Base-by-base conservation (phyloP, 2,113 vertebrate genomes). In the Psephotus haematonotus region DNA sequence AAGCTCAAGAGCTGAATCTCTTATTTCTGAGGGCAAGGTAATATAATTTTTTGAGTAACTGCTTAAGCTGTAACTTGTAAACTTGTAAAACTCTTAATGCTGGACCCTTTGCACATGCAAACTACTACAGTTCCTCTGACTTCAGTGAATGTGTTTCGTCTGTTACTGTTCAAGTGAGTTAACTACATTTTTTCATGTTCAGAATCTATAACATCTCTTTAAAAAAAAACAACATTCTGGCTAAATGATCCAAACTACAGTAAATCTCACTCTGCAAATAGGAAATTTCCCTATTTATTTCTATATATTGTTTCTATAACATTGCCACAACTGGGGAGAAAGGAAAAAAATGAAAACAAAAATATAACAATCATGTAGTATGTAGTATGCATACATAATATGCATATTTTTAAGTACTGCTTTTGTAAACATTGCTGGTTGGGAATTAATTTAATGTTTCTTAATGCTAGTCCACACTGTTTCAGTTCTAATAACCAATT, bases 391-490 rank as follows among this genome's bases (percentile, higher is more conserved):
- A 47, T 77, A 22, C 19, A 71, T 72, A 83, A 78, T 55, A 77
- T 82, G 63, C 63, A 17, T 83, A 67, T 95, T 96, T 97, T 93
- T 83, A 75, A 62, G 85, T 89, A 76, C 84, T 85, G 92, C 92
- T 97, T 97, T 97, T 97, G 91, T 97, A 97, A 97, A 93, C 89
- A 93, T 95, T 93, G 75, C 82, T 95, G 84, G 75, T 96, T 96
- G 91, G 84, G 85, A 97, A 97, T 80, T 92, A 94, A 96, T 98
- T 97, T 97, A 97, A 93, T 90, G 92, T 93, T 96, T 52, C 94
- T 93, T 97, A 89, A 67, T 95, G 95, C 95, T 92, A 52, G 71
- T 90, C 84, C 65, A 79, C 71, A 92, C 70, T 95, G 78, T 96
- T 97, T 98, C 97, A 90, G 86, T 92, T 95, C 55, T 95, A 97